These are phyloP conservation scores for Artibeus lituratus DNA, from an alignment of 2,797 vertebrate genomes.

Conservation along the genomic window DNA sequence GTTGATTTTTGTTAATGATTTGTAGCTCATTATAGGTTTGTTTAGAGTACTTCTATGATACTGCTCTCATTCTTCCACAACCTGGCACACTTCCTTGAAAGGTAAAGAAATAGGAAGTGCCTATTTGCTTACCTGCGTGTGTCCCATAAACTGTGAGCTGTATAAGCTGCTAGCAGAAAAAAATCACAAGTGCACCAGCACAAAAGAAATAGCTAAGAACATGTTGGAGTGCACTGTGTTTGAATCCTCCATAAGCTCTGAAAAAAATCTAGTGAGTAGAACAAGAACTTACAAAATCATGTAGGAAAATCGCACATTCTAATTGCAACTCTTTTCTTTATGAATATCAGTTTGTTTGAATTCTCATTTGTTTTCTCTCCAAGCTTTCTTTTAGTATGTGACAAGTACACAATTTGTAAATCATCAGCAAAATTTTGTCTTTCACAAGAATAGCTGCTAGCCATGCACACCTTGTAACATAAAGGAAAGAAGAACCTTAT, in stretches of 20 bases:
- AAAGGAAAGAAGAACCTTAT: neutral
- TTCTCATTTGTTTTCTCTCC: neutral
- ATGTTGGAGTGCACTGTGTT: neutral
- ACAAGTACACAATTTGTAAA: neutral
- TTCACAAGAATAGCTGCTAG: neutral
- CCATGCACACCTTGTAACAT: fast-evolving
- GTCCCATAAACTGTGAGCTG: neutral
- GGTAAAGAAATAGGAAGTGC: neutral
- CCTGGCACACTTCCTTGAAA: neutral
- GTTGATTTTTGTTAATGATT: neutral
- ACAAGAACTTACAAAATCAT: neutral
- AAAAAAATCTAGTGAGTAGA: neutral
- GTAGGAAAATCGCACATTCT: neutral
- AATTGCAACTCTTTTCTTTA: neutral
- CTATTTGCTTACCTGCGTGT: neutral
- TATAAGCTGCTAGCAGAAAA: neutral
- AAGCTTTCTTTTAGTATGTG: neutral
- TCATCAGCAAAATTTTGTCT: neutral
- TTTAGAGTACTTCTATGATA: neutral
- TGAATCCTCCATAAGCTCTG: neutral
- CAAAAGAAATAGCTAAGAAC: neutral
- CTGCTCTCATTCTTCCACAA: neutral
- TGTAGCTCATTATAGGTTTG: neutral
- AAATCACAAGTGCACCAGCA: neutral
- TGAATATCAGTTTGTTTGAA: neutral